Evolutionary conservation across 2,888 invertebrate species (phyloP).

Genomic region (Iselma pallidipennis): DNA sequence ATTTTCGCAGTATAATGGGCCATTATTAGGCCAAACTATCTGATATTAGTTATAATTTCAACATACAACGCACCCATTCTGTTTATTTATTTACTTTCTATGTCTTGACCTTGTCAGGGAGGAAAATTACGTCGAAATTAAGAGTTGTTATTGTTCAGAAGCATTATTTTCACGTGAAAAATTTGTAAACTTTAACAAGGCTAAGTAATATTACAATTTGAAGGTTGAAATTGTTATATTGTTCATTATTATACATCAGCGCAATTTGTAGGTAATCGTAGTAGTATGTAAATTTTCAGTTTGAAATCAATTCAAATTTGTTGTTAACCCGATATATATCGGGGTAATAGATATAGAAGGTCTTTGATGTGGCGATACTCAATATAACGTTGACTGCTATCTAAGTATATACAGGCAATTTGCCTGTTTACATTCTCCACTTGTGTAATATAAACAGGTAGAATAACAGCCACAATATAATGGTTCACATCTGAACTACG

Average conservation of each 20-base stretch:
- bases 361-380: conserved; percentile 10
- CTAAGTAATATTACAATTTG: background rate
- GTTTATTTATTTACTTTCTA: background rate
- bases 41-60: background rate
- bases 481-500: too few relatives aligned
- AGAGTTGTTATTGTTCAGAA: too few relatives aligned
- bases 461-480: conserved; percentile 6
- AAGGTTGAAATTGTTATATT: background rate
- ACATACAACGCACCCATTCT: background rate
- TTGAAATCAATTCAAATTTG: background rate
- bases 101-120: background rate
- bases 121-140: too few relatives aligned
- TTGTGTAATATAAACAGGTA: conserved; percentile 1
- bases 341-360: conserved; percentile 1
- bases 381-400: conserved; percentile 5
- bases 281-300: too few relatives aligned
- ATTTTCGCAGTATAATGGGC: background rate
- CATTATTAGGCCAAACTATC: background rate
- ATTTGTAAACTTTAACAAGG: background rate
- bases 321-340: conserved; percentile 10
- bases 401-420: conserved; percentile 2
- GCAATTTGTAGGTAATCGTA: too few relatives aligned
- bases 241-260: too few relatives aligned
- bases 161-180: background rate
- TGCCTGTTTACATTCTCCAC: conserved; percentile 5